phyloP scores from a whole-genome alignment of 2,113 vertebrate species.

The Crypturellus undulatus region DNA sequence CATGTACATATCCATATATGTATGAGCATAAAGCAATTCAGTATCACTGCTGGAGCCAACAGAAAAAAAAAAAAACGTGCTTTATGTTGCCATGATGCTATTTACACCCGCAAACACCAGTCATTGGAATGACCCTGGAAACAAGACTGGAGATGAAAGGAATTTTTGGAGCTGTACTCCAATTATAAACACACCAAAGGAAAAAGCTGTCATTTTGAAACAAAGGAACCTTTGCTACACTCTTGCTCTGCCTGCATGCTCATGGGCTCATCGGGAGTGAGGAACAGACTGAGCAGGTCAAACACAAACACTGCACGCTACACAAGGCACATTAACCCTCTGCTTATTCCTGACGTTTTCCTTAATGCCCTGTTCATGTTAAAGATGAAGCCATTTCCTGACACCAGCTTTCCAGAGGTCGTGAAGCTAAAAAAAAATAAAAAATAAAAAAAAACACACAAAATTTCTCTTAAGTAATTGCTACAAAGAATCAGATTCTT shows the following conservation, averaged over 20 bases:
- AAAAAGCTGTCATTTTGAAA: neutral
- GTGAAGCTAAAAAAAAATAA: neutral
- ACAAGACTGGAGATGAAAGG: neutral
- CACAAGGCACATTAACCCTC: neutral
- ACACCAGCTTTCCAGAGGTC: neutral
- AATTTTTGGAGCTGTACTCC: neutral
- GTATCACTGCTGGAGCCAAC: neutral
- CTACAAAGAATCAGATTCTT: neutral
- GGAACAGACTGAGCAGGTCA: neutral
- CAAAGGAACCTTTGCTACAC: neutral
- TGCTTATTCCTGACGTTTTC: neutral
- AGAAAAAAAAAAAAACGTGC: neutral
- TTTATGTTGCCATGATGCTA: neutral
- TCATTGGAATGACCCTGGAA: neutral
- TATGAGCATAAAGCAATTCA: neutral
- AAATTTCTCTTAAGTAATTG: neutral
- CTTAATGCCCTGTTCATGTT: neutral
- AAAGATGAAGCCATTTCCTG: neutral
- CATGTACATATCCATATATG: neutral
- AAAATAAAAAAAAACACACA: neutral
- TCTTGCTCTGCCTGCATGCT: neutral
- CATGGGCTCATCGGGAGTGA: neutral
- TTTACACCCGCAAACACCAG: neutral
- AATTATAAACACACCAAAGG: neutral
- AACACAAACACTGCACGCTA: neutral